These are phyloP conservation scores for Mamestra configurata DNA, from an alignment of 1,140 invertebrate genomes.

Conservation along the genomic window DNA sequence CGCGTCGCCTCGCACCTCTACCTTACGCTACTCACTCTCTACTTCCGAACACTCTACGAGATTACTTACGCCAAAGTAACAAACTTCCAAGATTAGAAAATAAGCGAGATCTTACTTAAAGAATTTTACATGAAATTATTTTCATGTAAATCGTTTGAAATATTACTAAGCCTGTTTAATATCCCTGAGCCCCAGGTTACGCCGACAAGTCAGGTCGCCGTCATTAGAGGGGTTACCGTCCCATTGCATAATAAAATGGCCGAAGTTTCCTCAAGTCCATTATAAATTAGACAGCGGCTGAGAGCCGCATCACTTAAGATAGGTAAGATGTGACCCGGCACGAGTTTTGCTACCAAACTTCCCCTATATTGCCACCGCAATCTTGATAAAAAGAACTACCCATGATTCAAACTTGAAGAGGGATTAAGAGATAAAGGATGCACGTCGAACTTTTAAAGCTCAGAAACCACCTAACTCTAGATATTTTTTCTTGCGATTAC, in stretches of 20 bases:
- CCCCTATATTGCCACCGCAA: conserved; percentile 79
- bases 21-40: background rate
- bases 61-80: background rate
- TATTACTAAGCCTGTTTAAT: conserved; percentile 75
- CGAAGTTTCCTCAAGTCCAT: conserved; percentile 87
- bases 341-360: conserved; percentile 83
- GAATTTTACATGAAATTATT: conserved; percentile 53
- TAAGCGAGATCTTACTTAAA: conserved; percentile 33
- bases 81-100: conserved; percentile 46
- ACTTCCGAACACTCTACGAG: background rate
- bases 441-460: conserved; percentile 74
- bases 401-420: conserved; percentile 81
- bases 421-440: conserved; percentile 80
- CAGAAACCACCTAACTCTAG: conserved; percentile 53
- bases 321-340: conserved; percentile 87
- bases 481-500: conserved; percentile 56
- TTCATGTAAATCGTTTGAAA: conserved; percentile 69
- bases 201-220: conserved; percentile 78
- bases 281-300: conserved; percentile 87
- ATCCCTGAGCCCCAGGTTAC: conserved; percentile 74
- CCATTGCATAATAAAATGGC: conserved; percentile 88
- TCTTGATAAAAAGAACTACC: conserved; percentile 87
- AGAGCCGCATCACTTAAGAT: conserved; percentile 87
- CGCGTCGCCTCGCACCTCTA: background rate
- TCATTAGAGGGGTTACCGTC: conserved; percentile 86